Percentiles rank a stretch among this genome's conserved stretches.
Evolutionary conservation across 2,888 invertebrate species (phyloP).

Genomic region (Icerya purchasi): DNA sequence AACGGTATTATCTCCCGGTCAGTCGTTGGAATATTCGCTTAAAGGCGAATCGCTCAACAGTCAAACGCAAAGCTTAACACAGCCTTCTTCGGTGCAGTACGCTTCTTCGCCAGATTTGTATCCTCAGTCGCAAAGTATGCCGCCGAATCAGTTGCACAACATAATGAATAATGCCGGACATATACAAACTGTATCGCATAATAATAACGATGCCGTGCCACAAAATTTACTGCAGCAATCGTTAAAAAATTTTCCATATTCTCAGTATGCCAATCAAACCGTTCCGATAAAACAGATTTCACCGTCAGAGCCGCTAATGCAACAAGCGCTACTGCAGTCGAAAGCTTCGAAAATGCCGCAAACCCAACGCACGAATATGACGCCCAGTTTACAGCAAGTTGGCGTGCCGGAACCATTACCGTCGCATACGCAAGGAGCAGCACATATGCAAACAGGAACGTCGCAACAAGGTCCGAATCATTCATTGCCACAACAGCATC

Average conservation of each 20-base stretch:
- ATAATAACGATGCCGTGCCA: background rate
- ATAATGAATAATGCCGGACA: background rate
- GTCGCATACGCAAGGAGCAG: background rate
- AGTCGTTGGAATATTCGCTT: background rate
- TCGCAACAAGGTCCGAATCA: slow-evolving; percentile 25
- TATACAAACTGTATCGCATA: background rate
- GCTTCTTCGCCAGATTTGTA: slow-evolving; percentile 8
- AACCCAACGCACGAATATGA: no score
- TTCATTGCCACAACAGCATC: slow-evolving; percentile 18
- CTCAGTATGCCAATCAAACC: no score
- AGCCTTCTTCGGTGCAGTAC: background rate
- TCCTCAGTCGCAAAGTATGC: slow-evolving; percentile 10
- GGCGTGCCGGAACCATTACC: background rate
- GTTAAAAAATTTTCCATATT: no score
- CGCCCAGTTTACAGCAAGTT: slow-evolving; percentile 7
- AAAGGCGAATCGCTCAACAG: background rate
- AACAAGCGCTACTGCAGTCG: slow-evolving; percentile 9
- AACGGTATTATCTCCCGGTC: background rate
- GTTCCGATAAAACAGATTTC: background rate
- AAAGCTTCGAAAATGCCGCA: slow-evolving; percentile 24
- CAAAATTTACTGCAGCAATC: slow-evolving; percentile 6
- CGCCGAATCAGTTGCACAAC: slow-evolving; percentile 7
- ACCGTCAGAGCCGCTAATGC: slow-evolving; percentile 20
- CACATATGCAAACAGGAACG: slow-evolving; percentile 2
- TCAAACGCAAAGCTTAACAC: slow-evolving; percentile 12